Evolutionary conservation across 2,888 invertebrate species (phyloP), one percentile per base, ranked within the genome.

Genomic region (Orthonevra nobilis): DNA sequence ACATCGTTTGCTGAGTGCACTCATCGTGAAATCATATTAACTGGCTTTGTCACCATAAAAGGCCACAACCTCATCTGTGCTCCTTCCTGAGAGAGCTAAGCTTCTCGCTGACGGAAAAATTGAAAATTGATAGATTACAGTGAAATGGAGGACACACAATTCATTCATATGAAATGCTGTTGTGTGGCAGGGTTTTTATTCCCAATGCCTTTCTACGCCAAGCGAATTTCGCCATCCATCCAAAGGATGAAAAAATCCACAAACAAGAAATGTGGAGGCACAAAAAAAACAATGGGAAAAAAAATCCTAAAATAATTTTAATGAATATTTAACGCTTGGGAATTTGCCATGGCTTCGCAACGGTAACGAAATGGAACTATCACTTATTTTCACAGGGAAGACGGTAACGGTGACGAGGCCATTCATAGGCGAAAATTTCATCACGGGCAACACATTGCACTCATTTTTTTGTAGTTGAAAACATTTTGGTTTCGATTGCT

Each of bases 91-190:
- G 50, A 52, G 20, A 34, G 48, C 17, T 10, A 23, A 20, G 26
- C 20, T 17, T 28, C 46, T n/a, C 38, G 40, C 56, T 68, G 68
- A 69, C 63, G 69, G 64, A 48, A 58, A 70, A 77, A 77, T 70
- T 64, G 70, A 77, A 77, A 77, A 77, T 77, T 77, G 70, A 77
- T 60, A 77, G 77, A 77, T 77, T 77, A 77, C 77, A 70, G 44
- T 12, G 64, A 52, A 60, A 60, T 23, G 44, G 9, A 23, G 60
- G 14, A 54, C 40, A 58, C 17, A 19, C 42, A 28, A n/a, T n/a
- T n/a, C n/a, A n/a, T n/a, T 14, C 5, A 10, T 44, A 34, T 12
- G 58, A 30, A 32, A n/a, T n/a, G n/a, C n/a, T 50, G 20, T 7
- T 38, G 38, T 38, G 44, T 64, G 58, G 70, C 68, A 69, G n/a